These are phyloP conservation scores for Callorhinus ursinus DNA, from an alignment of 2,113 vertebrate genomes.

Conservation along the genomic window DNA sequence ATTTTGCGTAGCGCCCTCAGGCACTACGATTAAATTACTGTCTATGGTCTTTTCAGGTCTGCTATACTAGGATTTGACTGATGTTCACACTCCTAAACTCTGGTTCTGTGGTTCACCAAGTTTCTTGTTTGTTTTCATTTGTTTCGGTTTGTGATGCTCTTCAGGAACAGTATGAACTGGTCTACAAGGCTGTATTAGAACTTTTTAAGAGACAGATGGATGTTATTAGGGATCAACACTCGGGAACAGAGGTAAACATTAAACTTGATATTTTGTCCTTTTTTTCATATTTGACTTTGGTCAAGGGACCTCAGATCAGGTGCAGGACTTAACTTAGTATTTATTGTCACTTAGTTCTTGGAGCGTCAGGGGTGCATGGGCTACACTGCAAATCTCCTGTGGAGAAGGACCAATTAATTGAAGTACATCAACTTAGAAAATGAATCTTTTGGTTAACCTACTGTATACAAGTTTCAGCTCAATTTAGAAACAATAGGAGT, in stretches of 20 bases:
- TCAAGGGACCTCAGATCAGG: slow-evolving; percentile 15
- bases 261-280: neutral
- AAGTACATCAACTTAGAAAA: slow-evolving; percentile 44
- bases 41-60: neutral
- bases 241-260: slow-evolving; percentile 82
- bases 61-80: neutral
- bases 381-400: neutral
- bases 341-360: neutral
- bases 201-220: slow-evolving; percentile 92
- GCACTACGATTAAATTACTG: neutral
- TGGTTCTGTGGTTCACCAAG: neutral
- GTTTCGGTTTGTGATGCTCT: neutral
- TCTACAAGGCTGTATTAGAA: slow-evolving; percentile 90
- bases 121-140: slow-evolving; percentile 29
- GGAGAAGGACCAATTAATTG: neutral
- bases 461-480: neutral
- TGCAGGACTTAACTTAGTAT: neutral
- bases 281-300: slow-evolving; percentile 2
- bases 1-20: no score
- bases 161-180: slow-evolving; percentile 96
- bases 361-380: neutral
- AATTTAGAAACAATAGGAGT: slow-evolving; percentile 1
- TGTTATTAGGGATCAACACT: slow-evolving; percentile 60
- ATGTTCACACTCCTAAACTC: neutral
- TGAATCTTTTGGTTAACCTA: neutral